These are phyloP conservation scores for Pitangus sulphuratus DNA, from an alignment of 2,797 vertebrate genomes.

Conservation along the genomic window DNA sequence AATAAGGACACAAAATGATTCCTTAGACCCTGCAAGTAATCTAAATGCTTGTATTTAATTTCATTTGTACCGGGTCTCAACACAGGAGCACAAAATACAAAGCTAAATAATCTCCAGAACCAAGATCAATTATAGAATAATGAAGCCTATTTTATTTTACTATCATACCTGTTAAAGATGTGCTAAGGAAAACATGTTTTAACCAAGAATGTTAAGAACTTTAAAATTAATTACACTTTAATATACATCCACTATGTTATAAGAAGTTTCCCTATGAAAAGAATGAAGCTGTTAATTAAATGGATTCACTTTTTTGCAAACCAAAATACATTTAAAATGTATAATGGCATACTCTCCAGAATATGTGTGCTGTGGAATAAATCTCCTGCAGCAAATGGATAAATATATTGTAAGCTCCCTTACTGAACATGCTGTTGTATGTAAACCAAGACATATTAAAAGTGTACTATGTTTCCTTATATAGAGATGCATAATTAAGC, in stretches of 20 bases:
- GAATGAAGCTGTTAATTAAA: constrained; percentile 53
- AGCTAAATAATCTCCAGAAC: background rate
- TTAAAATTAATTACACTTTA: background rate
- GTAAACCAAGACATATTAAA: constrained; percentile 47
- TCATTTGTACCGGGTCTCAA: background rate
- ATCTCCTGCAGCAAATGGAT: constrained; percentile 65
- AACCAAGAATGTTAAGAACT: background rate
- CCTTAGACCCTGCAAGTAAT: background rate
- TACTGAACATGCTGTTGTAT: constrained; percentile 58
- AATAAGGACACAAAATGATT: background rate
- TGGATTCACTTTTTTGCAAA: constrained; percentile 12
- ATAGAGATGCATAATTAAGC: constrained; percentile 44
- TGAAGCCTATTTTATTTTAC: background rate
- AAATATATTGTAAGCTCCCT: background rate
- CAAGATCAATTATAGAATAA: background rate
- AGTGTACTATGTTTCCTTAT: constrained; percentile 40
- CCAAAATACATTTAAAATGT: constrained; percentile 55
- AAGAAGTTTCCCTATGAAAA: constrained; percentile 52
- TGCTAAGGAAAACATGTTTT: background rate
- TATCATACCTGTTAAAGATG: background rate
- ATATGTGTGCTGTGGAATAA: constrained; percentile 28
- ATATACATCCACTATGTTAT: background rate
- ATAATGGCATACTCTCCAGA: constrained; percentile 28
- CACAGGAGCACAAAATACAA: background rate
- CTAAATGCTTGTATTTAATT: background rate